Conservation (phyloP, 1,140 invertebrate species). For the Ylistrum balloti region DNA sequence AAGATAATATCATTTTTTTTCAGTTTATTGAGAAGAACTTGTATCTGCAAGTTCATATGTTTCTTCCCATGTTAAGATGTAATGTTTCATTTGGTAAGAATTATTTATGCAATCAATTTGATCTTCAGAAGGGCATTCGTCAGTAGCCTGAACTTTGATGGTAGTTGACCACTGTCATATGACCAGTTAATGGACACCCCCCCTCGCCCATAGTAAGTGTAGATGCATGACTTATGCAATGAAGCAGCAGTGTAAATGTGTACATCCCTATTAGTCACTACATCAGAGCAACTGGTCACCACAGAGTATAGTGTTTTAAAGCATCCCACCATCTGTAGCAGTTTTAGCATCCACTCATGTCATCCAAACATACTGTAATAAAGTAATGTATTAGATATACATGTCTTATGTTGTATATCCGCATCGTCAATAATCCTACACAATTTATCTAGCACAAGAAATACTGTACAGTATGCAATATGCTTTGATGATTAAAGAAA, state of each 20-base stretch:
- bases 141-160: neutral
- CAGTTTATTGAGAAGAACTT: too few species aligned
- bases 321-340: neutral
- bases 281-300: neutral
- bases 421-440: too few species aligned
- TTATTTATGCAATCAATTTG: constrained; percentile 24
- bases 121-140: neutral
- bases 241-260: constrained; percentile 26
- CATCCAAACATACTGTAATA: constrained; percentile 34
- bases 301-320: constrained; percentile 3
- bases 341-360: constrained; percentile 27
- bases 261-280: neutral
- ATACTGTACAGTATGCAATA: too few species aligned
- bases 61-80: neutral
- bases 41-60: too few species aligned
- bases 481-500: too few species aligned
- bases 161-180: neutral
- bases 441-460: too few species aligned
- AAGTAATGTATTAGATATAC: constrained; percentile 29
- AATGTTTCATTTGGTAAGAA: neutral
- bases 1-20: too few species aligned
- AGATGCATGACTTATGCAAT: constrained; percentile 30
- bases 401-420: neutral
- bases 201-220: neutral
- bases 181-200: too few species aligned